Evolutionary conservation across 1,140 invertebrate genomes (phyloP), one percentile per base, ranked within the genome.

Genomic region (Drosophila bipectinata): DNA sequence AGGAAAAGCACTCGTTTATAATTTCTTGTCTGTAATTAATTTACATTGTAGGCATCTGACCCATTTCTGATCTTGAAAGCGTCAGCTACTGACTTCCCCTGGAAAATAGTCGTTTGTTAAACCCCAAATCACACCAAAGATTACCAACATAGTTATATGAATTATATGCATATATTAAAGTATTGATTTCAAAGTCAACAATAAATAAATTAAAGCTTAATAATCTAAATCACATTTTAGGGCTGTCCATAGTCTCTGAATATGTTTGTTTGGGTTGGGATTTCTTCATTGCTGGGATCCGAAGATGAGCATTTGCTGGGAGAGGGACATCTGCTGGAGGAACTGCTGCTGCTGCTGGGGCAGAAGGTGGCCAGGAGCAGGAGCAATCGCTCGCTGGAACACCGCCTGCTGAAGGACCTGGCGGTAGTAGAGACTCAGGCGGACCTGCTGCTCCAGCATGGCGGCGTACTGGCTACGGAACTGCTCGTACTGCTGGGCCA

Each of bases 271-370:
- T 2, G 26, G 4, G 5, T 32, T 32, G n/a, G 0, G 12, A 4
- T 37, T 0, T 37, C 34, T 37, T 61, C 18, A 79, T 1, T 44
- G 69, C n/a, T 68, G 66, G 1, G 58, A 30, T 14, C 82, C 83
- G 44, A 87, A 87, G 64, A 88, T 68, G 39, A 87, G 59, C 24
- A 87, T 61, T 24, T 87, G 82, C 58, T 85, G 82, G 0, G 82
- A 87, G 12, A 87, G 62, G 9, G 82, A 47, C 82, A 85, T 85
- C 60, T 87, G 67, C 49, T 64, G 55, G 7, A 68, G 53, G 37
- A 68, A 74, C 39, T 79, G 55, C 26, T 74, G 80, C 24, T 88
- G 83, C 24, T 87, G 83, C n/a, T 45, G 66, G 6, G 83, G 83
- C 18, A 87, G 58, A 0, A 55, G 7, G 0, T 58, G 15, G 0